Evolutionary conservation across 2,797 vertebrate genomes (phyloP).

Genomic region (Aplochiton taeniatus): DNA sequence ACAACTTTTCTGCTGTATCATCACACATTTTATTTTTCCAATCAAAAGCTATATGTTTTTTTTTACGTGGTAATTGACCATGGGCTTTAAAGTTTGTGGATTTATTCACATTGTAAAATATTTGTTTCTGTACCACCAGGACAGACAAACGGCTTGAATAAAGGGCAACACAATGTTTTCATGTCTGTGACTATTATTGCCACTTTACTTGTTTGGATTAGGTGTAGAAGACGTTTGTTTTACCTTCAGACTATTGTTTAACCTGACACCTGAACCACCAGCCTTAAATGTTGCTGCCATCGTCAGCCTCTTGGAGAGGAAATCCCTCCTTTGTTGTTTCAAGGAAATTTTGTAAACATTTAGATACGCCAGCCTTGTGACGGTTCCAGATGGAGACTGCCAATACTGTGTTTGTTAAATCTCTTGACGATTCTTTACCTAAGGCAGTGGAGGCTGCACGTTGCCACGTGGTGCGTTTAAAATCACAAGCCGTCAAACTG

Average conservation of each 20-base stretch:
- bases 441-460: conserved; percentile 56
- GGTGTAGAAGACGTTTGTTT: conserved; percentile 40
- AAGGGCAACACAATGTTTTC: no score
- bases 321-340: conserved; percentile 80
- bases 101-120: no score
- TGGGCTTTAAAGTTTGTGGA: no score
- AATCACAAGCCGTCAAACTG: conserved; percentile 64
- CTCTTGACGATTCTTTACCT: conserved; percentile 58
- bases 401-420: conserved; percentile 66
- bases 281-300: conserved; percentile 64
- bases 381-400: conserved; percentile 40
- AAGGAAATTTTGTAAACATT: conserved; percentile 73
- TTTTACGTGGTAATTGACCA: no score
- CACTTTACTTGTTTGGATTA: conserved; percentile 58
- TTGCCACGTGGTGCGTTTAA: conserved; percentile 59
- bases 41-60: no score
- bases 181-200: no score
- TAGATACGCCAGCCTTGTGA: conserved; percentile 45
- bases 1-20: no score
- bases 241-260: neutral
- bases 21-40: no score
- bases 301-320: conserved; percentile 74
- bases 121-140: no score
- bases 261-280: conserved; percentile 49
- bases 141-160: no score